These are phyloP conservation scores for Falco novaeseelandiae DNA, from an alignment of 2,797 vertebrate species.

Conservation along the genomic window DNA sequence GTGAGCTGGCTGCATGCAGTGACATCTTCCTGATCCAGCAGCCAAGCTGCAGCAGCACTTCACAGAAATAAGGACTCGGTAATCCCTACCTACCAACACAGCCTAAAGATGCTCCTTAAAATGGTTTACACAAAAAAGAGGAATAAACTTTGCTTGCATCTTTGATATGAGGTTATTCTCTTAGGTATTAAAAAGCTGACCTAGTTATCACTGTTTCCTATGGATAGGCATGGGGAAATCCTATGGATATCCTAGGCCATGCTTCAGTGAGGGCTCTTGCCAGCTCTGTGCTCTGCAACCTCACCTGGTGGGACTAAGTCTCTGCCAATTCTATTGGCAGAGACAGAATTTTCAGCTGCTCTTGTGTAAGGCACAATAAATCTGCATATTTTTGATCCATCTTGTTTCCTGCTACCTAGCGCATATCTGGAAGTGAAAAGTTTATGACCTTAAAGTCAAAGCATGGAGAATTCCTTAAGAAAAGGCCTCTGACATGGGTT, in stretches of 20 bases:
- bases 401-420: neutral
- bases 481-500: neutral
- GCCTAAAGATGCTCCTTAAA: neutral
- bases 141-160: neutral
- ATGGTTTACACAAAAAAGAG: neutral
- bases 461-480: neutral
- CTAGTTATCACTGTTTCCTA: neutral
- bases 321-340: neutral
- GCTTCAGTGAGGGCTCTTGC: neutral
- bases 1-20: neutral
- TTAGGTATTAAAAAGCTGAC: neutral
- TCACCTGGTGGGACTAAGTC: neutral
- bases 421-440: neutral
- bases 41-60: neutral
- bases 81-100: neutral
- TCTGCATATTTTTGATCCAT: neutral
- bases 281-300: neutral
- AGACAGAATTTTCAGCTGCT: neutral
- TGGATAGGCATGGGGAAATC: neutral
- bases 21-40: neutral
- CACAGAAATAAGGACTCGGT: neutral
- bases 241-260: neutral
- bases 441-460: neutral
- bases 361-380: neutral
- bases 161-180: neutral